Conservation (phyloP, 2,797 vertebrate species). For the Aselliscus stoliczkanus region DNA sequence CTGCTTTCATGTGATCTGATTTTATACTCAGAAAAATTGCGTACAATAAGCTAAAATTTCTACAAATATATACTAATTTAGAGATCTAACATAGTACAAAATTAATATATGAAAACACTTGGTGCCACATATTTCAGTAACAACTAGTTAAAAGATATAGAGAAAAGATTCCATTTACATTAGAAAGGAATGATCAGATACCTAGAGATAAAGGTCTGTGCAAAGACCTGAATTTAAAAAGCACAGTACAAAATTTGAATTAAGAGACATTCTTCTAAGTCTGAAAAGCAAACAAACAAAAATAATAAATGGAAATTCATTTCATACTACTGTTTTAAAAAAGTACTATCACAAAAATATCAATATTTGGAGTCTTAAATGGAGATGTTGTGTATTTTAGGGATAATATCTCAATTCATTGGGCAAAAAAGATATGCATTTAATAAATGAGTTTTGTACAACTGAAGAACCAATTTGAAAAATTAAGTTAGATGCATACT, state of each 20-base stretch:
- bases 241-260: not conserved
- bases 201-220: not conserved
- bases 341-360: not conserved
- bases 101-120: not conserved
- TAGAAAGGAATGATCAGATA: not conserved
- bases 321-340: not conserved
- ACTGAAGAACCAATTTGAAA: not conserved
- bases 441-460: not conserved
- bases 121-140: not conserved
- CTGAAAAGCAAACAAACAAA: not conserved
- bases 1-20: not conserved
- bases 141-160: not conserved
- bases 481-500: not conserved
- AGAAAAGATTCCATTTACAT: not conserved
- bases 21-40: not conserved
- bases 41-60: not conserved
- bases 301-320: not conserved
- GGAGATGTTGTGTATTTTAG: not conserved
- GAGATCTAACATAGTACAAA: not conserved
- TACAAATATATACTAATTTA: not conserved
- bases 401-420: not conserved
- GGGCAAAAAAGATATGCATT: not conserved
- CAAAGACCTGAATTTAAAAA: not conserved
- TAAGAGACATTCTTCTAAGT: not conserved
- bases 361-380: not conserved